Evolutionary conservation across 2,797 vertebrate genomes (phyloP), one percentile per base, ranked within the genome.

Genomic region (Oryzias dopingdopingensis): DNA sequence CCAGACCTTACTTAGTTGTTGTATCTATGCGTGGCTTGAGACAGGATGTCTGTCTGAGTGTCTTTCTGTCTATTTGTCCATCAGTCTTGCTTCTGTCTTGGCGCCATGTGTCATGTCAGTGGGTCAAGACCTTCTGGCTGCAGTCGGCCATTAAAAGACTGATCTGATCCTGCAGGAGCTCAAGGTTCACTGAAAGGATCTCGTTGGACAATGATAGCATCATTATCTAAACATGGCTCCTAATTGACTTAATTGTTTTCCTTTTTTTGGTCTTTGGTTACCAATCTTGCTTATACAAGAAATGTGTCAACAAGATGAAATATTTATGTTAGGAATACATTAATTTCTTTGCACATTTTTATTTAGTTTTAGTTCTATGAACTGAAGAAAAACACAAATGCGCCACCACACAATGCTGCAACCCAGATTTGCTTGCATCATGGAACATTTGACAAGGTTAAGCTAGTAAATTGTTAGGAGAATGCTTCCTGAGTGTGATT

Each of bases 1-100:
- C 84, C 89, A 88, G 83, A 84, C 85, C 78, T 77, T 77, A 74
- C 80, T 82, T 88, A 88, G 89, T 86, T 87, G 82, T 84, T 88
- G 70, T 85, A 88, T 90, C 85, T 90, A 84, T 89, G 83, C 82
- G 82, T 54, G 67, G 69, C 71, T 74, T n/a, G 70, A 80, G 85
- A 87, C 88, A 85, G 86, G 79, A 87, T 84, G 80, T 80, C 69
- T 70, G 82, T 83, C 71, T 75, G 66, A 70, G 74, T 49, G 76
- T 85, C 73, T 67, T 56, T 80, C 78, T 79, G 74, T 85, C 78
- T 84, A 59, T 84, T 69, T 80, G 78, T 85, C 79, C 80, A 79
- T 87, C 78, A 77, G 81, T 82, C 84, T 77, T 45, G 37, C 63
- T 63, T 68, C 45, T 70, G 53, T 73, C 53, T 56, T 57, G 79